A percentile compares a stretch with the other conserved stretches of the same genome.
Conservation (phyloP, 92 coral and sea anemone genomes). For the Metridium senile region DNA sequence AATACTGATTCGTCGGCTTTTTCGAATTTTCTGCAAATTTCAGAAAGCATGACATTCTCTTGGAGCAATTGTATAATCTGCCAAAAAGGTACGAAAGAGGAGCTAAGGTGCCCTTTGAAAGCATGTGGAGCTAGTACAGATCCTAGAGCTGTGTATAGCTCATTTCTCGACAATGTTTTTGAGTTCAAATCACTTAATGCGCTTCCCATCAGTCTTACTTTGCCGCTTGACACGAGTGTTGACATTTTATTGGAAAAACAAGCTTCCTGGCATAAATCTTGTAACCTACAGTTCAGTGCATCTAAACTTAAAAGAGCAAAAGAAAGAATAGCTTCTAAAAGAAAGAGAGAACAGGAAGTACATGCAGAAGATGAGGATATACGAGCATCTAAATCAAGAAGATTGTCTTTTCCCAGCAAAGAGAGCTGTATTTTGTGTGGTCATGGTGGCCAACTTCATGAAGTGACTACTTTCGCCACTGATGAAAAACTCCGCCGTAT, state of each 20-base stretch:
- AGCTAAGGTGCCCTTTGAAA: slow-evolving; percentile 59
- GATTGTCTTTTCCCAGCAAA: slow-evolving; percentile 33
- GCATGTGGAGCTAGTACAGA: slow-evolving; percentile 39
- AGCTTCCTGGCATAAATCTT: slow-evolving; percentile 80
- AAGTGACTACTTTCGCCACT: slow-evolving; percentile 63
- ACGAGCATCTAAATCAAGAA: slow-evolving; percentile 35
- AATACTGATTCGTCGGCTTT: not conserved
- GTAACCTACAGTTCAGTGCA: slow-evolving; percentile 59
- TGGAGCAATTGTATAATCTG: slow-evolving; percentile 55
- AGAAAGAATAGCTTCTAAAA: slow-evolving; percentile 42
- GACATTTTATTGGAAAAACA: slow-evolving; percentile 58
- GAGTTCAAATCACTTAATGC: slow-evolving; percentile 45
- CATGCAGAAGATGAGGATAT: slow-evolving; percentile 42
- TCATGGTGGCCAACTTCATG: slow-evolving; percentile 41
- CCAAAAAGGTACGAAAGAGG: slow-evolving; percentile 58
- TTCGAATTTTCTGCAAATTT: slow-evolving; percentile 13
- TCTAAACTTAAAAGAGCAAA: slow-evolving; percentile 70
- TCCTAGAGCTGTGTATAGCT: slow-evolving; percentile 42
- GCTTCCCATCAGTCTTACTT: slow-evolving; percentile 43
- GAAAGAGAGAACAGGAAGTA: slow-evolving; percentile 23
- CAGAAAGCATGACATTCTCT: slow-evolving; percentile 33
- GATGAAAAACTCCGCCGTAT: slow-evolving; percentile 51
- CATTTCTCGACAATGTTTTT: slow-evolving; percentile 47
- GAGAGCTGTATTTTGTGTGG: slow-evolving; percentile 61
- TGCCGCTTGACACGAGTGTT: slow-evolving; percentile 32